Conservation (phyloP, 2,113 vertebrate species). For the Falco punctatus region DNA sequence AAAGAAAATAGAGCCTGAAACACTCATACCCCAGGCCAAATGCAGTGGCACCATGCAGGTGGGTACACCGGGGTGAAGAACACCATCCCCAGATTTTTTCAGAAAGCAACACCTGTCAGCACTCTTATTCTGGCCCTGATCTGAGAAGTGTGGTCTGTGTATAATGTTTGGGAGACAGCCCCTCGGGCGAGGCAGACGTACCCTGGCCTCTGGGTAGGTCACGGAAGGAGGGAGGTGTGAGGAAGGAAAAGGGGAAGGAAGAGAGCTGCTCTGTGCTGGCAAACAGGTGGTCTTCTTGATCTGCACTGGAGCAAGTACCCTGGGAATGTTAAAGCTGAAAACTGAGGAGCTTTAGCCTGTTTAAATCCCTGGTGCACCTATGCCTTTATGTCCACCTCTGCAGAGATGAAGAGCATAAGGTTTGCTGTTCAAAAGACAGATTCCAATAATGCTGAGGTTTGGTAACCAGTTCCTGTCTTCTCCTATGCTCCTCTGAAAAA, state of each 20-base stretch:
- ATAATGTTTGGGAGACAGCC: accelerated
- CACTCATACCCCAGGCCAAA: neutral
- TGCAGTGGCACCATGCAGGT: accelerated
- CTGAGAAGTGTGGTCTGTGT: neutral
- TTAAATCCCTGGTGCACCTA: neutral
- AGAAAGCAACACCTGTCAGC: neutral
- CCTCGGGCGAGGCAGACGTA: accelerated
- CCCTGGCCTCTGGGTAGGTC: neutral
- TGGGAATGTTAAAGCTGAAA: neutral
- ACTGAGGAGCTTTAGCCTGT: neutral
- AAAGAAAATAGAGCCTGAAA: neutral
- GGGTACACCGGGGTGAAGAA: neutral
- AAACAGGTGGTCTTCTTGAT: neutral
- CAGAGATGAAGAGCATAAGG: neutral
- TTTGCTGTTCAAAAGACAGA: neutral
- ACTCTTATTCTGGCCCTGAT: neutral
- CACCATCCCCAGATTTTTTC: neutral
- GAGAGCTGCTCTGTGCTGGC: neutral
- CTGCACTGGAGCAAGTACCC: neutral
- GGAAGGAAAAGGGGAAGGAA: neutral
- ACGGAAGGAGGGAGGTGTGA: neutral
- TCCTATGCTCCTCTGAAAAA: neutral
- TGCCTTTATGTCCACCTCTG: neutral
- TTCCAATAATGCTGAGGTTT: neutral
- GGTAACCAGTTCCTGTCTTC: neutral